Evolutionary conservation across 2,113 vertebrate genomes (phyloP), one percentile per base, ranked within the genome.

Genomic region (Vulpes lagopus): DNA sequence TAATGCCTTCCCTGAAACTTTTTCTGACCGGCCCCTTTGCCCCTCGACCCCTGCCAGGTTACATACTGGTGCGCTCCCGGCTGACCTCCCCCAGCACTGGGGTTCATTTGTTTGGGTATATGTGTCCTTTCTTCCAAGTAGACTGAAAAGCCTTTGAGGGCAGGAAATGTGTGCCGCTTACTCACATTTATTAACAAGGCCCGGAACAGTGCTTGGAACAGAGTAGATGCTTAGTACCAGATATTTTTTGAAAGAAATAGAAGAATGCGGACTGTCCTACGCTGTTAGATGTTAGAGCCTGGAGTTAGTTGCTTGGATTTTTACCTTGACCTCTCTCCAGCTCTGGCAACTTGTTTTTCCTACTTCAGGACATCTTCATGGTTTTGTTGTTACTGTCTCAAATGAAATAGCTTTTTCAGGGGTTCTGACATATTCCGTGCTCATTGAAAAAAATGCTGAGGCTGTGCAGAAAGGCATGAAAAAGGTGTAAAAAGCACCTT

Each of bases 381-480:
- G 35, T 60, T 89, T 81, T 89, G 17, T 83, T 38, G n/a, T 89
- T 82, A 78, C 49, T 84, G 1, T 81, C 27, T 65, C 79, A 64
- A 90, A 91, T 69, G 57, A 73, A 80, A 64, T 11, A 55, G n/a
- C 9, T 32, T 91, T 89, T 71, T 60, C 10, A 15, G 38, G 11
- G 1, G 0, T 90, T 25, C 49, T 59, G 23, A 25, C 65, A 43
- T 78, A 94, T 59, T 57, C 30, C 32, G 49, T 55, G 25, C 23
- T 57, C 17, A 86, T 11, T 94, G 69, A 60, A 43, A 65, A 78
- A 59, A 88, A 64, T 55, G 17, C 10, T 69, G 43, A 97, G 55
- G 80, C 64, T 25, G 25, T 64, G 81, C 8, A 91, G 79, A 95
- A 89, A 82, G 69, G 43, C 81, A 93, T 55, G 65, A 90, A 95